Evolutionary conservation across 2,888 invertebrate genomes (phyloP), one percentile per base, ranked within the genome.

Genomic region (Plagodis dolabraria): DNA sequence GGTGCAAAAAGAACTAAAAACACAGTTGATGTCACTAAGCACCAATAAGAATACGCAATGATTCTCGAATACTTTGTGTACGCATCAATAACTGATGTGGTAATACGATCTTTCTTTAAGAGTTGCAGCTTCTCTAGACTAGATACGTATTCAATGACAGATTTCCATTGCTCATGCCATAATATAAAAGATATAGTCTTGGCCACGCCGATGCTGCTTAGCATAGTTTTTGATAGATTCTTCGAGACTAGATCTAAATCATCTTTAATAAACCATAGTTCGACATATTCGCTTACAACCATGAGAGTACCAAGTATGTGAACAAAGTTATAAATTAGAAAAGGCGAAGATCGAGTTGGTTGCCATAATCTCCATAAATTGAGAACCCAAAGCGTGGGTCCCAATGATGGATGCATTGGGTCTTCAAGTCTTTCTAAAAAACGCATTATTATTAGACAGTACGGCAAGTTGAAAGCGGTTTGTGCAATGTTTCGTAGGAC

Each of bases 191-290:
- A 82, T 1, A 75, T 72, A 4, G 84, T 79, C 72, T 91, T 91
- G 0, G 84, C 68, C 0, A 86, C 80, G 47, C 89, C 89, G 1
- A 89, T 76, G 0, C 84, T 77, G 54, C 87, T 89, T 0, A 89
- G 71, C 86, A 90, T 87, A 0, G 86, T 81, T 0, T 85, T 72
- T 0, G 91, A 89, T 0, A 91, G 69, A 57, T 91, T 91, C 22
- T 83, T 71, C 42, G 89, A 55, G 5, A 89, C 89, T 64, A 78
- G 47, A 47, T 85, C 80, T 2, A 86, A 50, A 35, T 89, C 71
- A 0, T 73, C 69, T 60, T 82, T 79, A 11, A 88, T 81, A 0
- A 77, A 50, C 84, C 85, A 89, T 1, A 91, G 79, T 60, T 90
- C 89, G 1, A 87, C 48, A 50, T 85, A 89, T 65, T 89, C 86